Conservation (phyloP, 2,113 vertebrate genomes). For the Trogon surrucura region DNA sequence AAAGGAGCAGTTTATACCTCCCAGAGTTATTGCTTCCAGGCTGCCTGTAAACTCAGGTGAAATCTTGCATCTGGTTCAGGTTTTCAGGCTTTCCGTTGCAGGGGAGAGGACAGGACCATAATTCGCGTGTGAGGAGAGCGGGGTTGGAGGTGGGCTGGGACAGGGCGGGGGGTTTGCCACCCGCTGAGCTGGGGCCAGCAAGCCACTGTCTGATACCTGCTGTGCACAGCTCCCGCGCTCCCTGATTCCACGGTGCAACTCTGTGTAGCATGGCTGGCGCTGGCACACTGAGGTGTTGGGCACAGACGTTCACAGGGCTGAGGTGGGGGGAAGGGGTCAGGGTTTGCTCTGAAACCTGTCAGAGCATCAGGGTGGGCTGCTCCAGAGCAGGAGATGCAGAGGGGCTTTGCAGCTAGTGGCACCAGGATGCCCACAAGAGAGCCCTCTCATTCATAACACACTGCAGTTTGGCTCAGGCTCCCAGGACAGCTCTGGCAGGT, state of each 20-base stretch:
- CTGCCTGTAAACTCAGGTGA: slow-evolving; percentile 44
- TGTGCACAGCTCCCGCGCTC: not conserved
- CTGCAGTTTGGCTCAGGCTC: not conserved
- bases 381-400: not conserved
- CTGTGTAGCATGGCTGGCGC: fast-evolving
- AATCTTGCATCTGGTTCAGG: slow-evolving; percentile 28
- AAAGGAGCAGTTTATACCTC: slow-evolving; percentile 30
- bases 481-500: not conserved
- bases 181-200: not conserved
- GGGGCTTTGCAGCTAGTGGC: not conserved
- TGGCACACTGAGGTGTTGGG: fast-evolving
- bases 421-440: not conserved
- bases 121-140: not conserved
- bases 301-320: fast-evolving
- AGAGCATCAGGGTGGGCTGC: not conserved
- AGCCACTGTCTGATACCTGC: not conserved
- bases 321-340: not conserved
- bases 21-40: slow-evolving; percentile 53
- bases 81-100: not conserved
- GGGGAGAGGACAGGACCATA: not conserved
- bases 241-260: fast-evolving
- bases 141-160: not conserved
- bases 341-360: not conserved
- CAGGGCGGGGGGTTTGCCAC: not conserved
- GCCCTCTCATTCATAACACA: fast-evolving